Evolutionary conservation across 2,113 vertebrate genomes (phyloP), one percentile per base, ranked within the genome.

Genomic region (Choloepus hoffmanni): DNA sequence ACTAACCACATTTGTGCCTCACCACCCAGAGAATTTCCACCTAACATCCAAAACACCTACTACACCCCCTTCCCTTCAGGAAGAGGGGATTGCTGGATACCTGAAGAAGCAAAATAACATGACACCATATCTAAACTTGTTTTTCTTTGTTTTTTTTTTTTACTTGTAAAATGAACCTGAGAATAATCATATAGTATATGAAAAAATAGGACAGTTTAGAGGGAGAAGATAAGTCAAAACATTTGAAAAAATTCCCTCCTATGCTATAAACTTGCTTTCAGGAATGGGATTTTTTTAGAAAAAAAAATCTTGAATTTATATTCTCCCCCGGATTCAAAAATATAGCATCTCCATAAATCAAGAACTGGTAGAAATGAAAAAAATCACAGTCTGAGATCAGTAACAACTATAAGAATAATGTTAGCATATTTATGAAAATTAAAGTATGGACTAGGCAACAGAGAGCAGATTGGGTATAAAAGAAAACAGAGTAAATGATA

Each of bases 401-500:
- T 23, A 7, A 33, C 5, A 88, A 67, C 1, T 90, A 3, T 26
- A 94, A 81, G 13, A 93, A 77, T 53, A 68, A 92, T 2, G 30
- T 2, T 26, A 12, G 85, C 1, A 40, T 63, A 18, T 21, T 12
- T 40, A 16, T 23, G 19, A 81, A 89, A 72, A 68, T 28, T 15
- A 76, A 93, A 85, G 70, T 67, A 77, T 4, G 68, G 24, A 36
- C 1, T 13, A 11, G 14, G 3, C 13, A 45, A 65, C 7, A 83
- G 9, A 67, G 5, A 84, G 0, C 5, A 87, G 23, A 72, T 18
- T 63, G 21, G 1, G 9, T 67, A 7, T 26, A 73, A 62, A 15
- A 78, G 33, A 63, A 73, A 93, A 89, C 1, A 67, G 23, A 81
- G 73, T 14, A 48, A 86, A 92, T 84, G 14, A 77, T 89, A 83